A percentile compares a stretch with the other conserved stretches of the same genome.
phyloP scores from a whole-genome alignment of 2,888 invertebrate genomes.

The Ectemnius lituratus region DNA sequence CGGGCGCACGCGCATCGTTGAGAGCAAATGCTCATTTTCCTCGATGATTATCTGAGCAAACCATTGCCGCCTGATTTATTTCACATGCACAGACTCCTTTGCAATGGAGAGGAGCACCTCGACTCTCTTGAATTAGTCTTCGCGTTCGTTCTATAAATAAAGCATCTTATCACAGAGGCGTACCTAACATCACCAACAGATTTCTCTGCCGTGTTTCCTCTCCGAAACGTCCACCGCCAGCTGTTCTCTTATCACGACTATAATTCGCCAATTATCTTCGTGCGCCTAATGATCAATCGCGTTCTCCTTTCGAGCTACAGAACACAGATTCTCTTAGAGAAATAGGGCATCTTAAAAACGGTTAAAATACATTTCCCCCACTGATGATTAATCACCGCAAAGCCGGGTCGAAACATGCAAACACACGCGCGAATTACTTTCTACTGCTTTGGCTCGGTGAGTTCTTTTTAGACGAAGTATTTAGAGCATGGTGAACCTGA shows the following conservation, averaged over 20 bases:
- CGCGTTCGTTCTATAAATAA: background rate
- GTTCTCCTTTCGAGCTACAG: background rate
- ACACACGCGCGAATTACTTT: background rate
- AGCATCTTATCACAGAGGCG: background rate
- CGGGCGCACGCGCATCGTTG: no score
- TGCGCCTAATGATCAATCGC: background rate
- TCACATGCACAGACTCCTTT: no score
- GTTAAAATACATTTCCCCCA: background rate
- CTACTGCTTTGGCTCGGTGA: background rate
- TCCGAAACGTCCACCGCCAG: constrained; percentile 11
- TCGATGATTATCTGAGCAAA: background rate
- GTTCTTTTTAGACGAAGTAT: background rate
- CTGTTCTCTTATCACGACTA: constrained; percentile 11
- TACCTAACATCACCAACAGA: background rate
- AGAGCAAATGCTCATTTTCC: background rate
- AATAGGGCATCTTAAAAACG: background rate
- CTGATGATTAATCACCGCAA: background rate
- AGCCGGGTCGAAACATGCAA: background rate
- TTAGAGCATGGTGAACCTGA: constrained; percentile 2
- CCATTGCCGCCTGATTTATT: no score
- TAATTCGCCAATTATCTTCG: constrained; percentile 5
- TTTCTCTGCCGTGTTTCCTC: constrained; percentile 19
- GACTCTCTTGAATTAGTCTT: no score
- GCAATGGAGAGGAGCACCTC: no score
- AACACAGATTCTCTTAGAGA: background rate